Percentiles rank a stretch among this genome's conserved stretches.
Evolutionary conservation across 2,113 vertebrate genomes (phyloP).

Genomic region (Pygoscelis adeliae): DNA sequence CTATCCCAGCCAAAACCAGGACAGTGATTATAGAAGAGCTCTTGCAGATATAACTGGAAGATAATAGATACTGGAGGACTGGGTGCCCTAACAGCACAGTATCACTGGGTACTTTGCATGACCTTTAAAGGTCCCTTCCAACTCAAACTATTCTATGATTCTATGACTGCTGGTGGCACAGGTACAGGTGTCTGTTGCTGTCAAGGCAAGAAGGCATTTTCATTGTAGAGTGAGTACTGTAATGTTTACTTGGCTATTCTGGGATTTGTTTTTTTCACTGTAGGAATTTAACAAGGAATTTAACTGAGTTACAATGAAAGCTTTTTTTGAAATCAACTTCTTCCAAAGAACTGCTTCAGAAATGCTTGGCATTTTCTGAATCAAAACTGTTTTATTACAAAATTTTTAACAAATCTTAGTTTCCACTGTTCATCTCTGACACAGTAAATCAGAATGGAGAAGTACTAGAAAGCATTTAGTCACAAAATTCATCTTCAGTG

Average conservation of each 20-base stretch:
- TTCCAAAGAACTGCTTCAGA: not conserved
- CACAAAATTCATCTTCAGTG: not conserved
- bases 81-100: accelerated
- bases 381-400: not conserved
- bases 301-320: not conserved
- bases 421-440: not conserved
- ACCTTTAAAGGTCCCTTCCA: too few species aligned
- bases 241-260: not conserved
- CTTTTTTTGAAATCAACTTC: not conserved
- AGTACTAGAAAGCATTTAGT: not conserved
- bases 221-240: not conserved
- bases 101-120: not conserved
- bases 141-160: too few species aligned
- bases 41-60: not conserved
- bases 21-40: not conserved
- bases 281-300: not conserved
- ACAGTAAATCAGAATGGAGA: not conserved
- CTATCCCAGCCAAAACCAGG: too few species aligned
- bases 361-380: not conserved
- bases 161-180: not conserved
- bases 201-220: not conserved
- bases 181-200: not conserved
- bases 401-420: not conserved
- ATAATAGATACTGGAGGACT: not conserved
- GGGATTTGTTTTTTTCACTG: not conserved